Conservation (phyloP, 2,797 vertebrate species). For the Phoebastria nigripes region DNA sequence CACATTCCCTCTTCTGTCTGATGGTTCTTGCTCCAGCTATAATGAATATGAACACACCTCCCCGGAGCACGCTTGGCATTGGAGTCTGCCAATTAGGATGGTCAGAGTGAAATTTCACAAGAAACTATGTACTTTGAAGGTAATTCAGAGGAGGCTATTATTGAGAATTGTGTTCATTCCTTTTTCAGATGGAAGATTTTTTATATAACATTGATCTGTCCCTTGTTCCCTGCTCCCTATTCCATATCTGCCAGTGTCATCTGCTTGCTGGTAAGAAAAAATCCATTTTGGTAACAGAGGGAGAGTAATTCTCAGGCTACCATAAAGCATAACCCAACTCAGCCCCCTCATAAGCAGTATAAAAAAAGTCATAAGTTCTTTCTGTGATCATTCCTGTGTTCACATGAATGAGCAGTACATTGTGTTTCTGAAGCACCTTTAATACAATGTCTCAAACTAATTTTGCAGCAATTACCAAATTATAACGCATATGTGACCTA, state of each 20-base stretch:
- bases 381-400: background rate
- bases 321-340: background rate
- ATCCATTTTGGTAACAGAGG: background rate
- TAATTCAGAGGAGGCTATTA: background rate
- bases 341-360: background rate
- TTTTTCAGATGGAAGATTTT: background rate
- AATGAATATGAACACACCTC: background rate
- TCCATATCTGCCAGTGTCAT: background rate
- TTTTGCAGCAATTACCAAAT: background rate
- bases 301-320: background rate
- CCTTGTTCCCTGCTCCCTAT: background rate
- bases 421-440: background rate
- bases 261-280: background rate
- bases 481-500: background rate
- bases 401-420: background rate
- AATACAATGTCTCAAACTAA: background rate
- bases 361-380: background rate
- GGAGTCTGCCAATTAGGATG: background rate
- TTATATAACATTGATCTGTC: background rate
- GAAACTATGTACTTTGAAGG: background rate
- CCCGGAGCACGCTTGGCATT: background rate
- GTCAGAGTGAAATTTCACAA: conserved; percentile 43
- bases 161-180: background rate
- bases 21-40: background rate
- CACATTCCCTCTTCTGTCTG: background rate